Conservation (phyloP, 2,113 vertebrate genomes). For the Sula dactylatra region DNA sequence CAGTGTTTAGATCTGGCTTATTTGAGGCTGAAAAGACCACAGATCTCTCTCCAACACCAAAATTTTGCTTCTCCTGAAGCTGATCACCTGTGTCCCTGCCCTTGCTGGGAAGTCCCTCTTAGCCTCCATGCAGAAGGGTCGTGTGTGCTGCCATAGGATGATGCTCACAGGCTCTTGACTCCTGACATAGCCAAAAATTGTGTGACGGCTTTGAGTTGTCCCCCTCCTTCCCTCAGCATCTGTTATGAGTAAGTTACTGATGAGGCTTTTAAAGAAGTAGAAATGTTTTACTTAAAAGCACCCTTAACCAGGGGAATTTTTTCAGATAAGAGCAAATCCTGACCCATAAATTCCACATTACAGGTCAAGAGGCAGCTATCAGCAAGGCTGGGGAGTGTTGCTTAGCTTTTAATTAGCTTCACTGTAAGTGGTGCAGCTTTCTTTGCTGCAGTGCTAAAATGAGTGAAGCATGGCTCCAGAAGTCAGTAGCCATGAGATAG, state of each 20-base stretch:
- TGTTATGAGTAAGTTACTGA: background rate
- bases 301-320: background rate
- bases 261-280: background rate
- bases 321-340: background rate
- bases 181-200: background rate
- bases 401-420: background rate
- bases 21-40: background rate
- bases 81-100: background rate
- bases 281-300: background rate
- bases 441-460: background rate
- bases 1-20: background rate
- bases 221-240: background rate
- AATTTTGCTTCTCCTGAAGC: background rate
- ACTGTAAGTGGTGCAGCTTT: background rate
- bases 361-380: background rate
- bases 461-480: background rate
- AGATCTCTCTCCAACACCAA: background rate
- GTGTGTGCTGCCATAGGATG: rapidly evolving
- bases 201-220: background rate
- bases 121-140: background rate
- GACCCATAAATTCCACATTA: background rate
- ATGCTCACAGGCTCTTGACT: background rate
- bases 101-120: background rate
- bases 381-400: background rate
- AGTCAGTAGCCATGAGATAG: background rate